A percentile compares a stretch with the other conserved stretches of the same genome.
phyloP scores from a whole-genome alignment of 2,113 vertebrate species.

The Anthoscopus minutus region DNA sequence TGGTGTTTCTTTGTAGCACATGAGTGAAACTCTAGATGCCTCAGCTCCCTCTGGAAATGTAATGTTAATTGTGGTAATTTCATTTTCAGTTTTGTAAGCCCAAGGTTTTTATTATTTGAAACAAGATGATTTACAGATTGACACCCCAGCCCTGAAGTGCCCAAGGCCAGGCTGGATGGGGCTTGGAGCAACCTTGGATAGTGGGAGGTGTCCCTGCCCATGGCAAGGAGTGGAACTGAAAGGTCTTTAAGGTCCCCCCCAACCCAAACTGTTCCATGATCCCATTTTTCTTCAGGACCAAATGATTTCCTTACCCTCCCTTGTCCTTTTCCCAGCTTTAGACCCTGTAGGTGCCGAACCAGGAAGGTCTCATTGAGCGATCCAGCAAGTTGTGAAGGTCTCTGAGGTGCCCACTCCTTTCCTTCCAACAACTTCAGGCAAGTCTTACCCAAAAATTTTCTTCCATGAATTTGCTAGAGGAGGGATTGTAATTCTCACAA shows the following conservation, averaged over 20 bases:
- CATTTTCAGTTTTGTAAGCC: not conserved
- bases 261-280: not conserved
- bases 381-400: not conserved
- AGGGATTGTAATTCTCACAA: not conserved
- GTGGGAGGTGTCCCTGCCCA: not conserved
- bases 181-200: not conserved
- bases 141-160: not conserved
- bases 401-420: not conserved
- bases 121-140: rapidly evolving
- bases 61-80: not conserved
- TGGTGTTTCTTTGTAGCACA: not conserved
- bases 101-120: not conserved
- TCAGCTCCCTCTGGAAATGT: not conserved
- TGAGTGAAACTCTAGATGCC: not conserved
- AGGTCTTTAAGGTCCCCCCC: not conserved
- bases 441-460: not conserved
- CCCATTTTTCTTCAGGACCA: not conserved
- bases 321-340: not conserved
- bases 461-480: not conserved
- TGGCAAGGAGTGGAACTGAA: too few species aligned
- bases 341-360: not conserved
- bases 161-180: not conserved
- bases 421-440: not conserved
- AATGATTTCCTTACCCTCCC: not conserved
- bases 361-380: not conserved